Base-by-base conservation (phyloP, 2,888 invertebrate species). In the Rhynchonema sp. region DNA sequence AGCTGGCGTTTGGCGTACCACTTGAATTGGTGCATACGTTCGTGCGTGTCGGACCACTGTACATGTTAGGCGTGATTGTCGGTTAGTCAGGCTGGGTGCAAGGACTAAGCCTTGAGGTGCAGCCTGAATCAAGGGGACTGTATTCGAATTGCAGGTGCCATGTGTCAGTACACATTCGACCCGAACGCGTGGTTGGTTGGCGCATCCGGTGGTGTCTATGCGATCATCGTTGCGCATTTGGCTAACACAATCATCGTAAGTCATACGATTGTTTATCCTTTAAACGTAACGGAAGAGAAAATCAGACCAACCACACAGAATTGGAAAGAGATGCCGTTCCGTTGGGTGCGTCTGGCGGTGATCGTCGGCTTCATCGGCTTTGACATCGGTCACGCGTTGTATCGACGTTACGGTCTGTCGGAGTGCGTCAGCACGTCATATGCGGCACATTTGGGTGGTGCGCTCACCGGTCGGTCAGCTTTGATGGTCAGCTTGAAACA, bases 271-370 rank as follows among this genome's bases (percentile, higher is more conserved):
- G 20, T n/a, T 23, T 52, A 23, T 52, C 52, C 22, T 17, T 46
- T n/a, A n/a, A 38, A 38, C 38, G 38, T 13, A 38, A 38, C 38
- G 38, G 17, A 38, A 38, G 17, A 38, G 9, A 38, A 38, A 38
- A 38, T 13, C 6, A 38, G 17, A 38, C 38, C 6, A 38, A 38
- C 6, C 6, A 38, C 6, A 38, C 76, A 89, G 87, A 96, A 96
- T 75, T 96, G 90, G 87, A 79, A 82, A 23, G 90, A 96, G 77
- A 96, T 96, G 94, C 87, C 90, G 69, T 89, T 84, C 72, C 87
- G 89, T 0, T 81, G 86, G 66, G 79, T 87, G 6, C 87, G 94
- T 69, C 78, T 94, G 28, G 72, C 85, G 6, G 82, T 89, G 23
- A 86, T 94, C 72, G 67, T 88, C 0, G 74, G 87, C 1, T 80